phyloP scores from a whole-genome alignment of 2,113 vertebrate genomes.

The Fukomys damarensis region DNA sequence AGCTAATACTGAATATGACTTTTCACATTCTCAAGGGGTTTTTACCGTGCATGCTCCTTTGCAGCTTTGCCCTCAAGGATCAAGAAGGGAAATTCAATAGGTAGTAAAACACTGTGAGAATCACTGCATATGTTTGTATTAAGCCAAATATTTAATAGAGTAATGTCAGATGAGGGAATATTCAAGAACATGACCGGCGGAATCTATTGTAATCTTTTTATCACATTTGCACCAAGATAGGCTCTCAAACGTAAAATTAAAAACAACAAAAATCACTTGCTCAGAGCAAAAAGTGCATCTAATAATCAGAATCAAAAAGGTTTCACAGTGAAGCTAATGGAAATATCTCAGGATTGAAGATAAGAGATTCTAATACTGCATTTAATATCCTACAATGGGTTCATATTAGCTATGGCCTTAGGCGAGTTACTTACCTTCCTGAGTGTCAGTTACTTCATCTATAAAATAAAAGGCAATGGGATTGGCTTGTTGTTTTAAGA shows the following conservation, averaged over 20 bases:
- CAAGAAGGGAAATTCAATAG: conserved; percentile 64
- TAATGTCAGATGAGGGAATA: not conserved
- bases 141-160: conserved; percentile 53
- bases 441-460: not conserved
- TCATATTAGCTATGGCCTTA: not conserved
- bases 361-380: not conserved
- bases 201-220: conserved; percentile 44
- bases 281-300: conserved; percentile 50
- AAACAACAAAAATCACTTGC: conserved; percentile 53
- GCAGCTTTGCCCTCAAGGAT: conserved; percentile 31
- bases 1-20: not conserved
- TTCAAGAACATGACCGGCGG: not conserved
- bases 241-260: conserved; percentile 56
- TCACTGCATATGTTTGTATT: conserved; percentile 45
- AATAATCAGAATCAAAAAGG: conserved; percentile 33
- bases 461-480: not conserved
- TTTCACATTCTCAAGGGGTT: not conserved
- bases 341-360: conserved; percentile 30
- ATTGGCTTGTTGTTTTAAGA: conserved; percentile 25
- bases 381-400: conserved; percentile 42
- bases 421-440: conserved; percentile 39
- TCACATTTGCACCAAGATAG: conserved; percentile 38
- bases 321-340: not conserved
- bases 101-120: conserved; percentile 51
- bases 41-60: not conserved